A percentile compares a stretch with the other conserved stretches of the same genome.
phyloP scores from a whole-genome alignment of 2,113 vertebrate genomes.

The Mormyrus lacerda region DNA sequence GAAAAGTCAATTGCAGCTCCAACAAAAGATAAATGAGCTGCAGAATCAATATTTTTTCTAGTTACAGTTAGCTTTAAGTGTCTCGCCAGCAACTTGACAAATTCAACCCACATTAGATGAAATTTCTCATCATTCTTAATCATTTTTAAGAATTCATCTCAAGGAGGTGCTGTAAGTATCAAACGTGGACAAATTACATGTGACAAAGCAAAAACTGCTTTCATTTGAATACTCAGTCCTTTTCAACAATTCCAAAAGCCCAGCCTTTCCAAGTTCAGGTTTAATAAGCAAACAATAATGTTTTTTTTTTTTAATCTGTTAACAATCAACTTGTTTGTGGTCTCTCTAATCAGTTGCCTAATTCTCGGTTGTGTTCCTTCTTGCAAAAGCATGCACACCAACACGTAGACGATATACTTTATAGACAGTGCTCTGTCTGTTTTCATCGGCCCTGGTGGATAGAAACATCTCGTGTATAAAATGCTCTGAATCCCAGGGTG shows the following conservation, averaged over 20 bases:
- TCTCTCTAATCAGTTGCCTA: background rate
- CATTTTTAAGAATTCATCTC: background rate
- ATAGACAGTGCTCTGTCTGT: background rate
- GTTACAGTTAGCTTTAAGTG: background rate
- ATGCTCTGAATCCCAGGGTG: background rate
- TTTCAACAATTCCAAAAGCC: background rate
- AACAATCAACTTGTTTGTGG: background rate
- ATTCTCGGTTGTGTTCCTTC: background rate
- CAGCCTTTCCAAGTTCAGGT: background rate
- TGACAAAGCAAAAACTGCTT: background rate
- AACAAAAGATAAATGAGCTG: background rate
- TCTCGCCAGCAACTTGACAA: background rate
- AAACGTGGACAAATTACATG: background rate
- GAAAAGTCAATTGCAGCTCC: background rate
- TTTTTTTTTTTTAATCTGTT: background rate
- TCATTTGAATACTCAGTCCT: background rate
- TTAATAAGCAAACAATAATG: background rate
- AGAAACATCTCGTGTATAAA: background rate
- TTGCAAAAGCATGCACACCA: background rate
- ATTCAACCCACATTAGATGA: background rate
- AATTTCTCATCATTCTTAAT: background rate
- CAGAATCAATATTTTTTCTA: background rate
- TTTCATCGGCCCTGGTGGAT: background rate
- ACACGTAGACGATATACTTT: background rate
- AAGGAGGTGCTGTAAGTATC: background rate